Evolutionary conservation across 2,113 vertebrate genomes (phyloP), one percentile per base, ranked within the genome.

Genomic region (Phalacrocorax brasilianus): DNA sequence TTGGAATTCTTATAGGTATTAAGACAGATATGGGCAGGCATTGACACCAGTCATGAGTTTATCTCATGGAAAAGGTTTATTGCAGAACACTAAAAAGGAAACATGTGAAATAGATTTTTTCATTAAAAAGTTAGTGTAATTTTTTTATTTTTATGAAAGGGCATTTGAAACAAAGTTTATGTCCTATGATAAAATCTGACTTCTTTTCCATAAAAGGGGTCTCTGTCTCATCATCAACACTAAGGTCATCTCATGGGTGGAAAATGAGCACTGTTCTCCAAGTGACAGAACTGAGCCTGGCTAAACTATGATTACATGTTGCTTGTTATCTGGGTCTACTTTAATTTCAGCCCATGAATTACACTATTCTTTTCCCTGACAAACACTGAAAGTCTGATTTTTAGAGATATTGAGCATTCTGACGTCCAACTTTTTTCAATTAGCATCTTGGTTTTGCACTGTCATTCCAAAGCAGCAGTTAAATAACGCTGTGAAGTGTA

Each of bases 1-100:
- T 92, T 97, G 90, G 94, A 95, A 98, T 98, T 98, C 97, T 85
- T 97, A 77, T 94, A 97, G 89, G 97, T 97, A 98, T 98, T 97
- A 97, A 94, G 85, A 86, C 65, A 97, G 74, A 95, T 91, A 89
- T 70, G 87, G 62, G 93, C 96, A 94, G 67, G 72, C 89, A 65
- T 91, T 93, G 96, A 97, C 95, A 94, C 86, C n/a, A 96, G 97
- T 98, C 97, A 98, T 98, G 97, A 93, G 97, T 96, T 97, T 95
- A 96, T 96, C 92, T 97, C 96, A 97, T 96, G 96, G 91, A 96
- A 95, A 93, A 95, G 85, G 40, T 97, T 97, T 96, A 95, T 61
- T 95, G 30, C 78, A 95, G 58, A 94, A 91, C 14, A 91, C 47
- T 13, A 85, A 63, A 81, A 79, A 72, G 3, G 15, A 91, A 94